Base-by-base conservation (phyloP, 1,140 invertebrate species). In the Bombus waltoni region DNA sequence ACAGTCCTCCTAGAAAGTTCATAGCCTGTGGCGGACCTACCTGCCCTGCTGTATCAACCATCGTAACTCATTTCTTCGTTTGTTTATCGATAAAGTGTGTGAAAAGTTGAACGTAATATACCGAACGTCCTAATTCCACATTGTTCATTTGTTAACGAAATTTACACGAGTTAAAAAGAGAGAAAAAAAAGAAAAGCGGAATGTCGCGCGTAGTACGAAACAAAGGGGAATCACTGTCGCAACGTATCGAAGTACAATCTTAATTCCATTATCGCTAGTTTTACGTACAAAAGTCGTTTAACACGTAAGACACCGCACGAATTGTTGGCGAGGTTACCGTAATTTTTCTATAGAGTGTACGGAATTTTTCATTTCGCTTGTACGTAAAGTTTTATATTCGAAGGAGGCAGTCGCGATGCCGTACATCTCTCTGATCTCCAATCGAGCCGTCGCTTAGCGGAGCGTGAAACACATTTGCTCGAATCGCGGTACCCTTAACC, bases 391-490 rank as follows among this genome's bases (percentile, higher is more conserved):
- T 93, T 93, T 93, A 92, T 93, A 93, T 93, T 94, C 92, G 80
- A 76, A 88, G 87, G 88, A 92, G 87, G 87, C 59, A 88, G 68
- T 89, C 87, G 84, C 86, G 88, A 81, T 81, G 84, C 76, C 88
- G 90, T 94, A 94, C 92, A 94, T 94, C 94, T 94, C 92, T 90
- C 91, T 89, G 93, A 94, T 95, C 94, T 94, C 90, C 93, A 93
- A 94, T 94, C 93, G 94, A 94, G 92, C 92, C 93, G 92, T 94
- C 94, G 94, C 92, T 95, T 95, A 95, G 93, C 93, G 92, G 91
- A 94, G 92, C 94, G 93, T 94, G 92, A 95, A 95, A 92, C 93
- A 93, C 93, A 95, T 95, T 94, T 94, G 94, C 93, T 93, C 89
- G 91, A 93, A 94, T 92, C 91, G 91, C 83, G 90, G 87, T 90